These are phyloP conservation scores for Drosophila dunni DNA, from an alignment of 1,140 invertebrate genomes.

Conservation along the genomic window DNA sequence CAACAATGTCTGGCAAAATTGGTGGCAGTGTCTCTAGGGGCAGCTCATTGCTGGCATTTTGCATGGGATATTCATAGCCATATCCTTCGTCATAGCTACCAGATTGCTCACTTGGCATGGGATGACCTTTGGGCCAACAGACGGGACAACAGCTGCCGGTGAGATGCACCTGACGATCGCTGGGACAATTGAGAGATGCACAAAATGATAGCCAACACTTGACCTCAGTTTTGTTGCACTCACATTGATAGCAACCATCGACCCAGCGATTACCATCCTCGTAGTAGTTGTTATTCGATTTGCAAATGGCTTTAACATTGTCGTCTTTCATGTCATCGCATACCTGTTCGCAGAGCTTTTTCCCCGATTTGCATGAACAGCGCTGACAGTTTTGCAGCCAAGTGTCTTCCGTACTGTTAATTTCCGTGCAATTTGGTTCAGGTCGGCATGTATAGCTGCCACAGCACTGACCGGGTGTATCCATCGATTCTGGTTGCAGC, in stretches of 20 bases:
- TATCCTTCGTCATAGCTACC: conserved; percentile 38
- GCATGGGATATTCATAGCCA: conserved; percentile 36
- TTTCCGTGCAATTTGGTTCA: conserved; percentile 71
- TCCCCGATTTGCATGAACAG: conserved; percentile 63
- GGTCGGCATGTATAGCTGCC: conserved; percentile 64
- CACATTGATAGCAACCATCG: conserved; percentile 72
- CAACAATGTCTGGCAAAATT: conserved; percentile 7
- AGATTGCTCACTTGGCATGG: conserved; percentile 63
- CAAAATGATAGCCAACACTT: conserved; percentile 73
- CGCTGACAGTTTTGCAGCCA: conserved; percentile 74
- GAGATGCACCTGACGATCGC: conserved; percentile 65
- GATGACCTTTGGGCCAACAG: conserved; percentile 70
- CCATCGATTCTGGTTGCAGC: conserved; percentile 59
- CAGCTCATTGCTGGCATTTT: conserved; percentile 13
- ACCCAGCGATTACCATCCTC: conserved; percentile 71
- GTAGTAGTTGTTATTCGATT: conserved; percentile 70
- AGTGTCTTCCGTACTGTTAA: conserved; percentile 58
- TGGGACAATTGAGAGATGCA: conserved; percentile 64
- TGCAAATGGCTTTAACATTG: conserved; percentile 56
- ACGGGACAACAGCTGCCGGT: conserved; percentile 75
- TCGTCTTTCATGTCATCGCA: conserved; percentile 57
- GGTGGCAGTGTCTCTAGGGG: background rate
- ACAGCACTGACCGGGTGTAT: conserved; percentile 74
- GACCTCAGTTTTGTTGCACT: conserved; percentile 67
- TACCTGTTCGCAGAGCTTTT: conserved; percentile 64